These are phyloP conservation scores for Busseola fusca DNA, from an alignment of 2,888 invertebrate genomes.

Conservation along the genomic window DNA sequence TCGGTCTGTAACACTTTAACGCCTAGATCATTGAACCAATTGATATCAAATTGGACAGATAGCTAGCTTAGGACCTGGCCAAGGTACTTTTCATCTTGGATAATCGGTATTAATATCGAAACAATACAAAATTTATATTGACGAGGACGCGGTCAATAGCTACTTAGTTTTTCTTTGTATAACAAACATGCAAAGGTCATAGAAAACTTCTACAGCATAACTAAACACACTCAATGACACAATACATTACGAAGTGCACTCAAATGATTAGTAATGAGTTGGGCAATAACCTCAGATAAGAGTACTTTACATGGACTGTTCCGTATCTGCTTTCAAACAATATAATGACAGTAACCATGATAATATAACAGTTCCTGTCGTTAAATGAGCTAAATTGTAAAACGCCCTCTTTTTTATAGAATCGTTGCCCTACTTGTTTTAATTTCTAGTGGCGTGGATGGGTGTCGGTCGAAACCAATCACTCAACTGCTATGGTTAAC, in stretches of 20 bases:
- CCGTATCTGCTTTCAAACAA: neutral
- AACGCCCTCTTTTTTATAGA: conserved; percentile 19
- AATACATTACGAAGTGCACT: conserved; percentile 34
- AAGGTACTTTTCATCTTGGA: no score
- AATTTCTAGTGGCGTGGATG: neutral
- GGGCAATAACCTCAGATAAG: conserved; percentile 44
- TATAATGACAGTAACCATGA: neutral
- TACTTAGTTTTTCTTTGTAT: no score
- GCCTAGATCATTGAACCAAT: no score
- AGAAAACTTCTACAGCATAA: conserved; percentile 16
- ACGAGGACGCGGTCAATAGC: no score
- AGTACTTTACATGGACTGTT: neutral
- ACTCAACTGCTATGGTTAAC: neutral
- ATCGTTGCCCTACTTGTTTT: conserved; percentile 15
- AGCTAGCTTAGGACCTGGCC: no score
- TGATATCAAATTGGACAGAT: no score
- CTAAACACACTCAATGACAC: conserved; percentile 17
- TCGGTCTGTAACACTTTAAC: no score
- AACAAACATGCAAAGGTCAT: conserved; percentile 8
- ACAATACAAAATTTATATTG: no score
- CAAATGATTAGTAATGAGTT: conserved; percentile 28
- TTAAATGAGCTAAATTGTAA: conserved; percentile 14
- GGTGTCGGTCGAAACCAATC: neutral
- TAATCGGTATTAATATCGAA: no score
- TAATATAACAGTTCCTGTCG: conserved; percentile 27